These are phyloP conservation scores for Megaceryle maxima DNA, from an alignment of 2,113 vertebrate genomes.

Conservation along the genomic window DNA sequence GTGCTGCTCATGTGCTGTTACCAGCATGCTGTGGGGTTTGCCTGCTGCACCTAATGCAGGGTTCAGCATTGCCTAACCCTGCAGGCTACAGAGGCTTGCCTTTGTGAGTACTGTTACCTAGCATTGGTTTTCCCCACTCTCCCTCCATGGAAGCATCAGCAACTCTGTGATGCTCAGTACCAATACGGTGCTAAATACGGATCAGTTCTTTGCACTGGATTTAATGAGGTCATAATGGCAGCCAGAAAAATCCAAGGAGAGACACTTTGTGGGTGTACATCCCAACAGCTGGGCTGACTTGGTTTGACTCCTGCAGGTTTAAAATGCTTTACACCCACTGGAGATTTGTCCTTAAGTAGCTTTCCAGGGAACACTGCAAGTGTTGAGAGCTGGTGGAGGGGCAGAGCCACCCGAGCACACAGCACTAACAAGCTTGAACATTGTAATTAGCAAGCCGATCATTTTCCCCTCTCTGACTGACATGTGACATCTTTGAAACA, in stretches of 20 bases:
- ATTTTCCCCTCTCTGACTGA: slow-evolving; percentile 79
- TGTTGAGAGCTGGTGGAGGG: slow-evolving; percentile 18
- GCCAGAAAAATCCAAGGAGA: neutral
- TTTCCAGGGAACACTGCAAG: neutral
- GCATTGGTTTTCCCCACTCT: neutral
- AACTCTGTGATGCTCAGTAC: neutral
- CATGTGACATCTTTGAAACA: slow-evolving; percentile 77
- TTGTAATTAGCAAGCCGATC: slow-evolving; percentile 76
- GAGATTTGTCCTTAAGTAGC: slow-evolving; percentile 43
- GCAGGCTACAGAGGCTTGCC: neutral
- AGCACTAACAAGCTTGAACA: slow-evolving; percentile 46
- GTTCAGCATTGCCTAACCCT: rapidly evolving
- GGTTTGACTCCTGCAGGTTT: neutral
- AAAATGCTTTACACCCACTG: slow-evolving; percentile 34
- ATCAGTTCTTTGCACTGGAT: neutral
- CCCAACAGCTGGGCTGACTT: neutral
- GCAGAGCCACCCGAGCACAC: slow-evolving; percentile 36
- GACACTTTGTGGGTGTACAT: neutral
- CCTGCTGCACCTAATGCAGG: neutral
- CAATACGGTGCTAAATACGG: neutral
- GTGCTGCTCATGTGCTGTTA: neutral
- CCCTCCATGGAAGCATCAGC: neutral
- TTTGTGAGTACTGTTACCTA: neutral
- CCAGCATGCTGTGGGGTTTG: neutral
- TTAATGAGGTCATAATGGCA: neutral